A percentile compares a stretch with the other conserved stretches of the same genome.
Evolutionary conservation across 2,888 invertebrate species (phyloP).

Genomic region (Bruchidius siliquastri): DNA sequence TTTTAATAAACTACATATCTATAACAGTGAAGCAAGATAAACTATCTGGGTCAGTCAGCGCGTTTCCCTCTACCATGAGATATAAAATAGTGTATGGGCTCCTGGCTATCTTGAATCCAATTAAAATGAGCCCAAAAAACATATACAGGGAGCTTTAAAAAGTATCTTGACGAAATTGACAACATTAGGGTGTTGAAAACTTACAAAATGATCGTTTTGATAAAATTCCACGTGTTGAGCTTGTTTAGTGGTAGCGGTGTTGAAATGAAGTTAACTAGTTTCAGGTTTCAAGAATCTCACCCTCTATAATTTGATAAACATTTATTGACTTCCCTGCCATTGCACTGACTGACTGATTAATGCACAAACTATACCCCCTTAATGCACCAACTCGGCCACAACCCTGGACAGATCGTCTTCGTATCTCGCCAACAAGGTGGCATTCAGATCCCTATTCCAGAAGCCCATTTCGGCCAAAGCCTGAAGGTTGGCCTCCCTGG

Average conservation of each 20-base stretch:
- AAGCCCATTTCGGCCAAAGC: conserved; percentile 49
- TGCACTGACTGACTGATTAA: neutral
- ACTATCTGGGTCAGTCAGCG: neutral
- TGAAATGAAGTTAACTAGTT: too few species aligned
- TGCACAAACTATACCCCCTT: conserved; percentile 13
- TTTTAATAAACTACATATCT: neutral
- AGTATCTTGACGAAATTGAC: too few species aligned
- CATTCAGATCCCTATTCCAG: conserved; percentile 43
- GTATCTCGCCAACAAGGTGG: conserved; percentile 43
- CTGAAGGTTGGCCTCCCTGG: conserved; percentile 38
- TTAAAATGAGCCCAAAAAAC: too few species aligned
- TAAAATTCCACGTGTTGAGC: too few species aligned
- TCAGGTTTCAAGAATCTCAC: too few species aligned
- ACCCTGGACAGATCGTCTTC: conserved; percentile 45
- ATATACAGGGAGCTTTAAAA: too few species aligned
- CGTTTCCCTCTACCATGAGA: neutral
- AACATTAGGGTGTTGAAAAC: too few species aligned
- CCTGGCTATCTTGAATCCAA: too few species aligned
- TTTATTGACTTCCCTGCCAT: neutral
- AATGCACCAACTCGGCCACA: conserved; percentile 43
- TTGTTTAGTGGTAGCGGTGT: too few species aligned
- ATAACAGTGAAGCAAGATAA: neutral
- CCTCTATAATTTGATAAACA: too few species aligned
- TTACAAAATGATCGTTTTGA: too few species aligned
- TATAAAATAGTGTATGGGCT: too few species aligned